phyloP scores from a whole-genome alignment of 2,797 vertebrate species.

The Phataginus tetradactyla region DNA sequence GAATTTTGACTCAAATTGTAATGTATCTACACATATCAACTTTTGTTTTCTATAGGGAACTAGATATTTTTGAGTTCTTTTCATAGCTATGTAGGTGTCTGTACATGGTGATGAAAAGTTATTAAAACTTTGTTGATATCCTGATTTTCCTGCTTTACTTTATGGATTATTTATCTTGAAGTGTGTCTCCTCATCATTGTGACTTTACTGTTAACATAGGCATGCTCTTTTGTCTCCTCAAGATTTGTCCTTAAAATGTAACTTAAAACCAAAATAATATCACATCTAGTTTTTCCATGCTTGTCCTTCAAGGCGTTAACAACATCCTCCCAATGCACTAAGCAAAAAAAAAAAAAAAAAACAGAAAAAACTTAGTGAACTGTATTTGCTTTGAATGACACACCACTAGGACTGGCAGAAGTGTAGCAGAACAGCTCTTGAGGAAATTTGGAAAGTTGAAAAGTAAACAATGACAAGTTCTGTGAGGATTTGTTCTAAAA shows the following conservation, averaged over 20 bases:
- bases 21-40: background rate
- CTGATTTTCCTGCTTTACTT: background rate
- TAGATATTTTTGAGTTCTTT: background rate
- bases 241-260: background rate
- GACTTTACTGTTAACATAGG: background rate
- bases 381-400: background rate
- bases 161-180: background rate
- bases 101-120: background rate
- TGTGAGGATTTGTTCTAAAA: constrained; percentile 35
- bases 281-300: background rate
- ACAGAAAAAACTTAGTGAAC: background rate
- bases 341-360: background rate
- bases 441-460: constrained; percentile 17
- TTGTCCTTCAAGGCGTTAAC: background rate
- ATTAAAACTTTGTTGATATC: background rate
- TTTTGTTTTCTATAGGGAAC: background rate
- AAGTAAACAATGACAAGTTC: background rate
- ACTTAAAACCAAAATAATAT: background rate
- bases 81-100: background rate
- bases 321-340: background rate
- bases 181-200: background rate
- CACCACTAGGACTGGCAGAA: background rate
- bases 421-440: background rate
- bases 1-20: background rate
- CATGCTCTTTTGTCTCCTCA: background rate